phyloP scores from a whole-genome alignment of 2,797 vertebrate species.

The Oreochromis mossambicus region DNA sequence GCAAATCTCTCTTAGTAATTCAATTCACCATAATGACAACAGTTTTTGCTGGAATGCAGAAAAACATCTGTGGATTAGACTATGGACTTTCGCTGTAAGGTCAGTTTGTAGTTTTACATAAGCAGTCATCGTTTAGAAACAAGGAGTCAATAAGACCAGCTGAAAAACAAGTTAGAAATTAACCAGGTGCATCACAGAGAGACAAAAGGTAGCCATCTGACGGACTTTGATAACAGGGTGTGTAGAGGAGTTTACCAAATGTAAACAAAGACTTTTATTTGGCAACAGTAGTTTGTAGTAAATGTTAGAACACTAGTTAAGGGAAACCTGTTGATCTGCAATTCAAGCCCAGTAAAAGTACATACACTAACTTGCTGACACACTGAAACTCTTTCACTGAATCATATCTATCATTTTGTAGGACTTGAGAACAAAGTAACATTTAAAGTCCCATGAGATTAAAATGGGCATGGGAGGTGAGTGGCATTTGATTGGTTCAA shows the following conservation, averaged over 20 bases:
- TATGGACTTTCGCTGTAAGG: slow-evolving; percentile 9
- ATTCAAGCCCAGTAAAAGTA: neutral
- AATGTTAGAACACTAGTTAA: neutral
- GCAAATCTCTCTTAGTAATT: neutral
- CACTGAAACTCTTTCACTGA: neutral
- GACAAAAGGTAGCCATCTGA: neutral
- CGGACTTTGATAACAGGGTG: slow-evolving; percentile 57
- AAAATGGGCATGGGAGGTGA: neutral
- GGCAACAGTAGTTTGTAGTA: neutral
- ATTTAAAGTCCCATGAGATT: neutral
- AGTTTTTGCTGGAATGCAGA: neutral
- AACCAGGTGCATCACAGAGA: neutral
- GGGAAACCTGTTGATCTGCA: neutral
- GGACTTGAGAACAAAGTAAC: neutral
- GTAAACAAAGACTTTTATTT: neutral
- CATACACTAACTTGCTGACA: neutral
- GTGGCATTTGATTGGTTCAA: neutral
- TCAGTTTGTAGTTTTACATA: neutral
- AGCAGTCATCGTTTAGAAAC: neutral
- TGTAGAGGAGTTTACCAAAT: neutral
- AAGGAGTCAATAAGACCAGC: neutral
- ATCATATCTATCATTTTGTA: neutral
- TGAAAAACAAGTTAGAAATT: neutral
- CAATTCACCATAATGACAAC: neutral
- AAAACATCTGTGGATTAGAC: neutral